phyloP scores from a whole-genome alignment of 2,888 invertebrate species.

The Diplolepis rosae region DNA sequence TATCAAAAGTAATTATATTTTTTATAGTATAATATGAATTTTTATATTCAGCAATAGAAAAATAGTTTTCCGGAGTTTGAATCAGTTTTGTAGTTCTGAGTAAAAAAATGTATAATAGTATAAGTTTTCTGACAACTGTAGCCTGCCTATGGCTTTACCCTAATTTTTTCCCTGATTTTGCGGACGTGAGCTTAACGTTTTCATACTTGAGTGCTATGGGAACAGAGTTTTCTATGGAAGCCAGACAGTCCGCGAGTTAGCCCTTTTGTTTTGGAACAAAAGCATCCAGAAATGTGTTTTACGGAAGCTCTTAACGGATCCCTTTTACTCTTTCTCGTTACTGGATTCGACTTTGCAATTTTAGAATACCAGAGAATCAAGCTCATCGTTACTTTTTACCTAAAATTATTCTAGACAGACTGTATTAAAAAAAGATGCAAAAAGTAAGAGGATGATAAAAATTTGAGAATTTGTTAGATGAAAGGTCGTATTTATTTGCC shows the following conservation, averaged over 20 bases:
- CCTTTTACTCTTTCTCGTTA: background rate
- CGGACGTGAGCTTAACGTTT: slow-evolving; percentile 26
- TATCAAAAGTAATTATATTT: too few species aligned
- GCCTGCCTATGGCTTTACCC: background rate
- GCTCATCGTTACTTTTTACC: slow-evolving; percentile 14
- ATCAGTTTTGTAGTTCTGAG: too few species aligned
- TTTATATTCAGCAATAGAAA: too few species aligned
- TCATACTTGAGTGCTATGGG: slow-evolving; percentile 18
- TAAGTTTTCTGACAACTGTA: background rate
- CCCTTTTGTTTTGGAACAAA: slow-evolving; percentile 49
- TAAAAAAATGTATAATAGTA: background rate
- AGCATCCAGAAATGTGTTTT: slow-evolving; percentile 48
- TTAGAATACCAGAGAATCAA: slow-evolving; percentile 21
- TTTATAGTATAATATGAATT: too few species aligned
- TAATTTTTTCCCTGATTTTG: background rate
- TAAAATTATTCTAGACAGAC: too few species aligned
- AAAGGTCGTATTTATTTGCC: too few species aligned
- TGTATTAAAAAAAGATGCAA: too few species aligned
- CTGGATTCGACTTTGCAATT: slow-evolving; percentile 15
- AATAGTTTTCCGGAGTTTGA: too few species aligned
- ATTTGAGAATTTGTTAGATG: too few species aligned
- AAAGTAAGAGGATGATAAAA: too few species aligned
- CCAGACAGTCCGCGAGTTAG: slow-evolving; percentile 42
- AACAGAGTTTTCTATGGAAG: slow-evolving; percentile 34
- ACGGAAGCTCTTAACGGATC: slow-evolving; percentile 33